Base-by-base conservation (phyloP, 2,888 invertebrate species). In the Idaea dimidiata region DNA sequence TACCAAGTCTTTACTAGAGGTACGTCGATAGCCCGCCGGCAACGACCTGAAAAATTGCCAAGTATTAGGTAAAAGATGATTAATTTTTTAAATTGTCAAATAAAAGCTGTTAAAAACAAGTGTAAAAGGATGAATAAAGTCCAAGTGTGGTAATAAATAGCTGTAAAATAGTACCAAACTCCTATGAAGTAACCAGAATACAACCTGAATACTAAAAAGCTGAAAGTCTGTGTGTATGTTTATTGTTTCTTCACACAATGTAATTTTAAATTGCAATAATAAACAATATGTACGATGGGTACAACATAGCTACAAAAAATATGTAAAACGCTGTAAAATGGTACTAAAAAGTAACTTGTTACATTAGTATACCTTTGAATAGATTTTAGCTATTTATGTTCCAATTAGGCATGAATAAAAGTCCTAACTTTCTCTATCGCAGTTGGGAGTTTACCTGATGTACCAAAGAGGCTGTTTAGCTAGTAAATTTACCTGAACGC, bases 1-100 rank as follows among this genome's bases (percentile, higher is more conserved):
- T 97, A 99, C 99, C 99, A 99, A 0, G 96, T 95, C 89, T 99
- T 99, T 0, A 99, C 99, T 53, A 99, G 88, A 0, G 99, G 99
- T 59, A 99, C 96, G 86, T 99, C 99, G 65, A 99, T 96, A 0
- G 99, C 99, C 72, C 99, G 94, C 58, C 99, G 94, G 58, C 96
- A 96, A 62, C 99, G 95, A 54, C 98, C 98, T 94, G 69, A 54
- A 32, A 55, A 59, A 17, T 53, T 14, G 17, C 18, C 18, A 56
- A 58, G 17, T 56, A 53, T 17, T 32, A 4, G 16, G n/a, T 16
- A 16, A 54, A n/a, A n/a, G n/a, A n/a, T n/a, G n/a, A n/a, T 16
- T 0, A 1, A 14, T 16, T 57, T 32, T 53, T 17, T 24, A 59
- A 17, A 17, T 57, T 53, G n/a, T 17, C n/a, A n/a, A n/a, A 32